phyloP scores from a whole-genome alignment of 2,888 invertebrate genomes.

The Zelleria hepariella region DNA sequence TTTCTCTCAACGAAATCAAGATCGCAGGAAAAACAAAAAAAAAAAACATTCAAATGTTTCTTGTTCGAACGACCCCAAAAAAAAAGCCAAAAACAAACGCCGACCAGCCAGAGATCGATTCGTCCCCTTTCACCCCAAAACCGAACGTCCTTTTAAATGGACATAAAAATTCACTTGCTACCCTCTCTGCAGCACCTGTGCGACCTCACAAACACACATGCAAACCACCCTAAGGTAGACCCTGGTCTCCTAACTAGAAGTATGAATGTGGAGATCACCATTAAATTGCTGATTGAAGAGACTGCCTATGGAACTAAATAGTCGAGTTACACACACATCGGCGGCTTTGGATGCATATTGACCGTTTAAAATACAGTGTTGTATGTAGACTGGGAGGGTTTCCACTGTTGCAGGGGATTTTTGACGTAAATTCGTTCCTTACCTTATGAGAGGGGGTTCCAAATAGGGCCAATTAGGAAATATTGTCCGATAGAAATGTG shows the following conservation, averaged over 20 bases:
- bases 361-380: constrained; percentile 48
- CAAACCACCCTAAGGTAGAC: constrained; percentile 5
- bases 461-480: too few relatives aligned
- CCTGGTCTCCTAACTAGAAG: neutral
- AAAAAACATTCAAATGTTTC: neutral
- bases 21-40: neutral
- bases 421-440: neutral
- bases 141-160: neutral
- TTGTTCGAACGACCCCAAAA: neutral
- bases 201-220: constrained; percentile 32
- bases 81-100: neutral
- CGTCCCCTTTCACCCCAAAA: neutral
- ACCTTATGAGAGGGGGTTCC: too few relatives aligned
- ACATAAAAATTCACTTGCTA: constrained; percentile 1
- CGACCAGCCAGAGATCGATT: neutral
- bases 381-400: constrained; percentile 25
- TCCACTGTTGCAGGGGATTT: constrained; percentile 22
- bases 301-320: constrained; percentile 5
- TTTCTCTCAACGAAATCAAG: neutral
- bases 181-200: neutral
- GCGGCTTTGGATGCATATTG: constrained; percentile 47
- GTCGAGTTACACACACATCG: neutral
- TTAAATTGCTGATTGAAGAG: constrained; percentile 20
- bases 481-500: too few relatives aligned
- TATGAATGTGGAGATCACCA: constrained; percentile 6